Percentiles rank a stretch among this genome's conserved stretches.
These are phyloP conservation scores for Ceyx melanurus DNA, from an alignment of 2,113 vertebrate genomes.

Conservation along the genomic window DNA sequence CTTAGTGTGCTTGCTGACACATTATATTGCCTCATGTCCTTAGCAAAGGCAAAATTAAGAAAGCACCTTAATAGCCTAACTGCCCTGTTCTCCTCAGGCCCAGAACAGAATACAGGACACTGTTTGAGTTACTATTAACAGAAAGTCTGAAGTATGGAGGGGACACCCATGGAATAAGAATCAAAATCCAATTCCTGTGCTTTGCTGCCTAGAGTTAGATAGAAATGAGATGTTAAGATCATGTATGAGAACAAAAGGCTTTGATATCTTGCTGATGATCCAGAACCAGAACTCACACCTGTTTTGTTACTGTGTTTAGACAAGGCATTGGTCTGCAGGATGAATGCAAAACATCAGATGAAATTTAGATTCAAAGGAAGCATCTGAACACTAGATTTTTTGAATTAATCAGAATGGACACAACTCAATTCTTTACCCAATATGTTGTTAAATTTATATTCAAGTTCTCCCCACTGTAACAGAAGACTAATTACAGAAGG, in stretches of 20 bases:
- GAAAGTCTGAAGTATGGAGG: neutral
- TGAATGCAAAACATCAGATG: too few relatives aligned
- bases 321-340: too few relatives aligned
- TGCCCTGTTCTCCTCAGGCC: neutral
- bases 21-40: neutral
- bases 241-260: neutral
- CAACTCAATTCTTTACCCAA: neutral
- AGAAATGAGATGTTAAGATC: neutral
- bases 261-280: fast-evolving
- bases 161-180: neutral
- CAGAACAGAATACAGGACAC: neutral
- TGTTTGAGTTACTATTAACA: fast-evolving
- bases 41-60: neutral
- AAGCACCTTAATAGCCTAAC: neutral
- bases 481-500: neutral
- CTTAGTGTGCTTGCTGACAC: neutral
- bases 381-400: neutral
- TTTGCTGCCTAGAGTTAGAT: neutral
- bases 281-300: neutral
- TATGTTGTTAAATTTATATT: neutral
- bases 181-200: neutral
- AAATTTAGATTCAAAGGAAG: neutral
- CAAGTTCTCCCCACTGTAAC: neutral
- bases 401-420: neutral
- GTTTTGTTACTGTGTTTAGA: too few relatives aligned